Evolutionary conservation across 35 echinoderm and acorn worm species (phyloP), one percentile per base, ranked within the genome.

Genomic region (Apostichopus californicus): DNA sequence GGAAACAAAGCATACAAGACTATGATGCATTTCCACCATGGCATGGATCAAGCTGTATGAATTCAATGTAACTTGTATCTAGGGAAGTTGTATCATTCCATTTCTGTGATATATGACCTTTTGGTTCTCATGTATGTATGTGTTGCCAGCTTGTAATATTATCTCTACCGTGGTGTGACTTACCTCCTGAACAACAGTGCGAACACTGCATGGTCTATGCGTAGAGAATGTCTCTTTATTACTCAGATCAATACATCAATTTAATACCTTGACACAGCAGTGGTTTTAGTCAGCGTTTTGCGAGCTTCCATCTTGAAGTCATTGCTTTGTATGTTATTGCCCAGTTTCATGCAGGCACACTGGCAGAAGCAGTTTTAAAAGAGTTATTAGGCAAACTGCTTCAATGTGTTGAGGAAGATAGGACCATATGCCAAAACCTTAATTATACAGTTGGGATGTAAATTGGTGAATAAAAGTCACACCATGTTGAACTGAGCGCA

Each of bases 241-340:
- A 18, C 64, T 68, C 64, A 68, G 64, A 68, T 68, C 64, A 68
- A 68, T 68, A 68, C 64, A 68, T 68, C 64, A 68, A 68, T 68
- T 68, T 68, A 68, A 68, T 68, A 68, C 64, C 64, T 68, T 68
- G 64, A 68, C 64, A 68, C 64, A 68, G 64, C 64, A 68, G 11
- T 68, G 64, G 64, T 68, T 68, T 68, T 68, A 14, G 11, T 68
- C 64, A 18, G 8, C 9, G 8, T 68, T 68, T 68, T 68, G 18
- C 64, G 64, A 68, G 64, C 64, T 68, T 68, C 64, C 64, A 68
- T 68, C 64, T 68, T 68, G 18, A 68, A 68, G 64, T 68, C 64
- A 18, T 68, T 10, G 64, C 18, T 68, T 68, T 18, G 18, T 18
- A 68, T 18, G 18, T 46, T 46, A 46, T 46, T 68, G 64, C 18